Base-by-base conservation (phyloP, 2,113 vertebrate species). In the Oceanodroma tethys region DNA sequence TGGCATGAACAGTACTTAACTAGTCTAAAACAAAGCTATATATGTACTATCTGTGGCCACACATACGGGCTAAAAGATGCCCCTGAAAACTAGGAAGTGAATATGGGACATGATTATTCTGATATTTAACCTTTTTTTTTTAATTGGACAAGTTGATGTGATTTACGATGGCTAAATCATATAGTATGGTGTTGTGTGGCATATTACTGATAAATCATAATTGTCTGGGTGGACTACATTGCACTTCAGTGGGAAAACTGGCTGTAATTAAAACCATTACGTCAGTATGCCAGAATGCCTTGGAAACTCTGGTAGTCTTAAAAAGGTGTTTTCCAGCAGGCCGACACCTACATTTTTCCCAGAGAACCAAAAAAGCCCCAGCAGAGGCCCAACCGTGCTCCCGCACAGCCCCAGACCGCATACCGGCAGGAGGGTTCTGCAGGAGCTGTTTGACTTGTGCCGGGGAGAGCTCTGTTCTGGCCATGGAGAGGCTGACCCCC, bases 361-460 rank as follows among this genome's bases (percentile, higher is more conserved):
- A 1, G 47, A 71, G 50, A 27, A 47, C 38, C 25, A 26, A 26
- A 30, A 53, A 79, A 47, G 66, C 36, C 18, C 7, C 45, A 67
- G 43, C 13, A 60, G 47, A 60, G 30, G 25, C 53, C 72, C 32
- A 47, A 2, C 7, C 0, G 5, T 21, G 38, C 13, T 34, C 47
- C 30, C 5, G 8, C 0, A 5, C 43, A 71, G 47, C 34, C 60
- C 58, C 34, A 59, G 30, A 34, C 38, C 60, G 95, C 97, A 3
- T 93, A 99, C 99, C 99, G 2, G 99, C 99, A 34, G 99, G 99
- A 60, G 99, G 98, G 80, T 99, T 99, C 88, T 99, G 99, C 81
- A 99, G 98, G 83, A 99, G 98, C 95, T 99, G 99, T 74, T 99
- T 99, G 86, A 99, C 98, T 94, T 99, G 99, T 4, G 99, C 98